A percentile compares a stretch with the other conserved stretches of the same genome.
Conservation (phyloP, 2,888 invertebrate genomes). For the Platynereis dumerilii region DNA sequence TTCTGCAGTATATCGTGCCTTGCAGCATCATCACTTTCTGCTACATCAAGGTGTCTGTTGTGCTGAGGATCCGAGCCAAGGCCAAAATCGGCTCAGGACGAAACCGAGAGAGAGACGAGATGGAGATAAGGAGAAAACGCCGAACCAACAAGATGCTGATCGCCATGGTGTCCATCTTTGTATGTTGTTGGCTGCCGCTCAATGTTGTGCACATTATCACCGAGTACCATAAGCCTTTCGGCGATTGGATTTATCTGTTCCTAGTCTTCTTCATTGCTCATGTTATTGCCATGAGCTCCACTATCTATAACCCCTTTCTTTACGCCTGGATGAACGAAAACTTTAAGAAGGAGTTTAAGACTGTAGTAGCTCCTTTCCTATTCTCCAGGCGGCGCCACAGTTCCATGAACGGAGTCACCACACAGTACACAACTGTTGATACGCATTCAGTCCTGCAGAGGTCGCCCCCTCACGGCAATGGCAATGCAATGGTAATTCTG, state of each 20-base stretch:
- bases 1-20: constrained; percentile 92
- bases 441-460: constrained; percentile 54
- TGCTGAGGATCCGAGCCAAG: constrained; percentile 82
- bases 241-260: constrained; percentile 81
- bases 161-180: constrained; percentile 94
- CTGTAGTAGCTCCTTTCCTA: constrained; percentile 61
- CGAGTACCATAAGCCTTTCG: constrained; percentile 52
- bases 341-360: constrained; percentile 85
- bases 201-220: constrained; percentile 86
- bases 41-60: constrained; percentile 89
- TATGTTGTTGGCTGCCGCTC: constrained; percentile 82
- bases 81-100: constrained; percentile 78
- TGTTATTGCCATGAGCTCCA: constrained; percentile 90
- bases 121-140: constrained; percentile 93
- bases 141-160: constrained; percentile 98
- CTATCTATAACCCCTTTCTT: constrained; percentile 91
- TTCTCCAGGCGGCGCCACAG: constrained; percentile 53
- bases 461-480: constrained; percentile 40
- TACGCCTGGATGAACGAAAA: constrained; percentile 97
- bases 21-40: constrained; percentile 93
- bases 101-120: constrained; percentile 84
- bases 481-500: constrained; percentile 2
- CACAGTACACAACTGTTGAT: constrained; percentile 58
- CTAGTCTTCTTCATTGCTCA: constrained; percentile 89
- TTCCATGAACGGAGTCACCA: constrained; percentile 48